Evolutionary conservation across 2,113 vertebrate genomes (phyloP).

Genomic region (Eulacestoma nigropectus): DNA sequence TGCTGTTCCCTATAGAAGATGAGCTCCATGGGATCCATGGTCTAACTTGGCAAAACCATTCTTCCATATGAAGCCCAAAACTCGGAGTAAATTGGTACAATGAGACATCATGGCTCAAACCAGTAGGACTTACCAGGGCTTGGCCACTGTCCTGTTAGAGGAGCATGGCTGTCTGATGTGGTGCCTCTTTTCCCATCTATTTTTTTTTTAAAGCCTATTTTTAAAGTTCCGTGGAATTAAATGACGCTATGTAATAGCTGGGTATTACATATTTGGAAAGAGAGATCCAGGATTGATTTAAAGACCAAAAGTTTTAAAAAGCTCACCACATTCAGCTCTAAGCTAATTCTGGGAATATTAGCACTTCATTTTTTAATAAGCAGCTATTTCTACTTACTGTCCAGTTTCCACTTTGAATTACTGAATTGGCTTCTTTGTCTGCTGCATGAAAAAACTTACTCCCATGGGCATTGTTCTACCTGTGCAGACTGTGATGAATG

Average conservation of each 20-base stretch:
- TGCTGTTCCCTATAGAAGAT: background rate
- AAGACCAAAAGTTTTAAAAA: slow-evolving; percentile 23
- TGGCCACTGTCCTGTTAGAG: background rate
- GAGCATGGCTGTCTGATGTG: background rate
- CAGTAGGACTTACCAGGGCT: background rate
- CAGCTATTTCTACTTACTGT: slow-evolving; percentile 44
- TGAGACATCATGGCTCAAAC: background rate
- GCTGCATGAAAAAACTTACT: background rate
- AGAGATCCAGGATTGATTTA: slow-evolving; percentile 31
- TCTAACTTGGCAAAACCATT: background rate
- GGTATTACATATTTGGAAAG: slow-evolving; percentile 12
- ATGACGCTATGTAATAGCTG: background rate
- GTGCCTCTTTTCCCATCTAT: background rate
- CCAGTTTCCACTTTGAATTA: slow-evolving; percentile 31
- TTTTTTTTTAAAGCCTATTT: background rate
- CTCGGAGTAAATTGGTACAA: background rate
- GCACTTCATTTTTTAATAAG: slow-evolving; percentile 51
- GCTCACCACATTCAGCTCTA: slow-evolving; percentile 22
- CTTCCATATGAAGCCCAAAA: background rate
- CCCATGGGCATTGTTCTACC: slow-evolving; percentile 12
- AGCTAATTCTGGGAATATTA: slow-evolving; percentile 45
- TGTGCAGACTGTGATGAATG: background rate
- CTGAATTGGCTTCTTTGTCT: slow-evolving; percentile 51
- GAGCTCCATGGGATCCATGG: background rate
- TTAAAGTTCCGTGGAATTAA: background rate